Evolutionary conservation across 2,797 vertebrate genomes (phyloP), one percentile per base, ranked within the genome.

Genomic region (Chromis chromis): DNA sequence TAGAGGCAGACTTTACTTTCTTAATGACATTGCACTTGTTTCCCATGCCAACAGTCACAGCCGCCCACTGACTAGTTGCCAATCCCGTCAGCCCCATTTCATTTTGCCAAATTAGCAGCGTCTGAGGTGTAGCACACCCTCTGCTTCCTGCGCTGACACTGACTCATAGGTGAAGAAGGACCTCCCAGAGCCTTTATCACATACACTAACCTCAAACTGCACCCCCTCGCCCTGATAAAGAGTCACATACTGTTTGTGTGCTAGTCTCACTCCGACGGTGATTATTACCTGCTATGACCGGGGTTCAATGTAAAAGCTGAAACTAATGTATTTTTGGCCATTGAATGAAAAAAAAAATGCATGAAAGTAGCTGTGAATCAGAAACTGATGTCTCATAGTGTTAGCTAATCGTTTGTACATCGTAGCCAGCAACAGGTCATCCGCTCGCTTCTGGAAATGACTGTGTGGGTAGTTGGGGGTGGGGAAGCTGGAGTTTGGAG

Each of bases 271-370:
- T 46, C 64, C 65, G 17, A 78, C 52, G n/a, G 55, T 58, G 57
- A 76, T 4, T 49, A 81, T 73, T 39, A 70, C 7, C 65, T 48
- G 22, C 57, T 66, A 33, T 58, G 78, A 78, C 72, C 27, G 22
- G 61, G 65, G 54, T 81, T 67, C 71, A 63, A 81, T 84, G 81
- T 89, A 88, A 81, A 88, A 74, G 70, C 82, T 78, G 50, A 85
- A 80, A 75, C 27, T 74, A 82, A 82, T 89, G 88, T 88, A 80
- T 75, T 70, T 60, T 69, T 71, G 88, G 87, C 83, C 82, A 74
- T 50, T 88, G 81, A 91, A 89, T 91, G 89, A 89, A 70, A 70
- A 79, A 81, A 85, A 62, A 74, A 78, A 60, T 94, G 92, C 93
- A 94, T 94, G 92, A 83, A 82, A 75, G 81, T 85, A 88, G 86